phyloP scores from a whole-genome alignment of 2,888 invertebrate species.

The Helicoverpa assulta region DNA sequence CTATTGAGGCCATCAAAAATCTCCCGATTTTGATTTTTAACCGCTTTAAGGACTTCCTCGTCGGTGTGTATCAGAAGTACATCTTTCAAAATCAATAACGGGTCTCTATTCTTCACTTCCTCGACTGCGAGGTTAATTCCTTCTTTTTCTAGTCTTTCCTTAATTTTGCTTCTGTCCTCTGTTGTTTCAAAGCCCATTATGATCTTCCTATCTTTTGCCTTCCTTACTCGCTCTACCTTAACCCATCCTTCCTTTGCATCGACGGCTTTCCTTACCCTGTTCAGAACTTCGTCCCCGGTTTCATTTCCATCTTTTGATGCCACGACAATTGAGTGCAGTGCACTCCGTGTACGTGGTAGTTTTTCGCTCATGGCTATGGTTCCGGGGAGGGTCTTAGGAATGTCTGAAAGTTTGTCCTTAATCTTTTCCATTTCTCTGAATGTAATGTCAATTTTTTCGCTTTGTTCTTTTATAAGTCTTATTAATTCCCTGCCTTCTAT shows the following conservation, averaged over 20 bases:
- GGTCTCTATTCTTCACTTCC: constrained; percentile 12
- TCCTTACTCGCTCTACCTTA: neutral
- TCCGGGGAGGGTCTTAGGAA: too few relatives aligned
- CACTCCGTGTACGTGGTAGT: neutral
- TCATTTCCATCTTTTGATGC: neutral
- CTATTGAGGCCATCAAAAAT: constrained; percentile 3
- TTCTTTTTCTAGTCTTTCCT: neutral
- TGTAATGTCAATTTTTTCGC: too few relatives aligned
- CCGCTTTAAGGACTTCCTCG: neutral
- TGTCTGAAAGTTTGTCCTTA: too few relatives aligned
- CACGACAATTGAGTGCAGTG: neutral
- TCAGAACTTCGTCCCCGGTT: neutral
- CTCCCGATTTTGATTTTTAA: neutral
- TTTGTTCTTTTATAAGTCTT: too few relatives aligned
- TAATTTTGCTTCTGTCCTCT: neutral
- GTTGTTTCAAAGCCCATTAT: neutral
- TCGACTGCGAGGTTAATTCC: constrained; percentile 5
- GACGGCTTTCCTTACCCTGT: neutral
- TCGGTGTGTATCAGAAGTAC: neutral
- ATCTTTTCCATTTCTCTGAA: too few relatives aligned
- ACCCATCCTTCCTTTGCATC: constrained; percentile 1
- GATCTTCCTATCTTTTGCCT: neutral
- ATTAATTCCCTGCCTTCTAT: too few relatives aligned
- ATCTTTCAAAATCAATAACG: neutral
- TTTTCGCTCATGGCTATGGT: neutral